These are phyloP conservation scores for Neodon shergylaensis DNA, from an alignment of 2,113 vertebrate genomes.

Conservation along the genomic window DNA sequence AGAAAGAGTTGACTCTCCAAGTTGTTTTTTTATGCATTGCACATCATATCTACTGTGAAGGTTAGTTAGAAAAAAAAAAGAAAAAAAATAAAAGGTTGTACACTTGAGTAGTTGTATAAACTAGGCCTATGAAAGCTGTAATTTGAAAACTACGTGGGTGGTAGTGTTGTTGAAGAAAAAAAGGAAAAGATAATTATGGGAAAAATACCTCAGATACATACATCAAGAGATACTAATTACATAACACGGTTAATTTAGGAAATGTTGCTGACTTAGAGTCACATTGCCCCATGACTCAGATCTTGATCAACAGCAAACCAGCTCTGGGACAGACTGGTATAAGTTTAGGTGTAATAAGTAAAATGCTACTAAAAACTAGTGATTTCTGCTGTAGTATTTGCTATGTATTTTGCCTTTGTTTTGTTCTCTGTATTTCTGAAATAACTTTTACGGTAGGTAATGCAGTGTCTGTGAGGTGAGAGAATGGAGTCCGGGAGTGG, in stretches of 20 bases:
- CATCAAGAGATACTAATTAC: slow-evolving; percentile 63
- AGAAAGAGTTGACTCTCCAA: not conserved
- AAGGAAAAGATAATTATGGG: slow-evolving; percentile 71
- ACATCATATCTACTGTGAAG: not conserved
- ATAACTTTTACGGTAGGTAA: not conserved
- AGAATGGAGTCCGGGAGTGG: not conserved
- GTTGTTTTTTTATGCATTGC: not conserved
- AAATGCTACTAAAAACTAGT: not conserved
- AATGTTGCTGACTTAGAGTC: slow-evolving; percentile 26
- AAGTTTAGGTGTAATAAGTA: not conserved
- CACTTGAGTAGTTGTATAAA: slow-evolving; percentile 51
- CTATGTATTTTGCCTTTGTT: not conserved
- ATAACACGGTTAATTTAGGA: slow-evolving; percentile 74
- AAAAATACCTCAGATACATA: not conserved
- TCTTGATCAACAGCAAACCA: slow-evolving; percentile 45
- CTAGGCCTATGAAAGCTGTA: slow-evolving; percentile 56
- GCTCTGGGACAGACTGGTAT: not conserved
- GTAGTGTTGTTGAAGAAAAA: slow-evolving; percentile 62
- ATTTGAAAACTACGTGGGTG: slow-evolving; percentile 67
- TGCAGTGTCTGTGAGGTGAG: not conserved
- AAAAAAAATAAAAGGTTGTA: not conserved
- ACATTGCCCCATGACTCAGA: not conserved
- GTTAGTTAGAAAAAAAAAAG: not conserved
- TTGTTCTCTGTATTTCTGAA: not conserved
- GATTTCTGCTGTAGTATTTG: not conserved